Evolutionary conservation across 2,113 vertebrate species (phyloP).

Genomic region (Alexandromys fortis): DNA sequence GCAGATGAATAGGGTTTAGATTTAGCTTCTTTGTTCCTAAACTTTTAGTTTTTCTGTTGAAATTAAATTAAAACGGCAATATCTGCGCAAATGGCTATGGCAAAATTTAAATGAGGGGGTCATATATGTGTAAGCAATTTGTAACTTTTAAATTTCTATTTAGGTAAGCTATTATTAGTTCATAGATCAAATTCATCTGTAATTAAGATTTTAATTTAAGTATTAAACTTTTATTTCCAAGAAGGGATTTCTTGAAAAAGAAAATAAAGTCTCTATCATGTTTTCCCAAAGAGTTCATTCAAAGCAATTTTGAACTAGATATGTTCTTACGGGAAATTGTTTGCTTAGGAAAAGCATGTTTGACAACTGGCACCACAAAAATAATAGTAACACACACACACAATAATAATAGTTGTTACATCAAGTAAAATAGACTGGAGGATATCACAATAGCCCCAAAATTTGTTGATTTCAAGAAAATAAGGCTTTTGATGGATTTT

Average conservation of each 20-base stretch:
- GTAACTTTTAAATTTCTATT: background rate
- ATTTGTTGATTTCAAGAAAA: slow-evolving; percentile 54
- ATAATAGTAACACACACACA: slow-evolving; percentile 32
- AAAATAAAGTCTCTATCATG: background rate
- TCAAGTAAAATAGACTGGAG: slow-evolving; percentile 49
- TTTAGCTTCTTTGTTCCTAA: background rate
- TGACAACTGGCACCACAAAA: background rate
- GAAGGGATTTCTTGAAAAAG: slow-evolving; percentile 43
- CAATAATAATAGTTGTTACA: slow-evolving; percentile 52
- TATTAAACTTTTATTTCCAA: slow-evolving; percentile 42
- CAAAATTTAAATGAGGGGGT: slow-evolving; percentile 12
- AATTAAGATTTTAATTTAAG: background rate
- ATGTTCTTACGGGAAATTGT: background rate
- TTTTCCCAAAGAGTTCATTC: slow-evolving; percentile 42
- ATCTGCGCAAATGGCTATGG: background rate
- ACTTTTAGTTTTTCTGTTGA: background rate
- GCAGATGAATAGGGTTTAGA: background rate
- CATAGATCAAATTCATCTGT: background rate
- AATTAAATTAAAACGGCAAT: slow-evolving; percentile 15
- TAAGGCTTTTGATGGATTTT: slow-evolving; percentile 53
- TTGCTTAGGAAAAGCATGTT: background rate
- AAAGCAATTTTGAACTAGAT: background rate
- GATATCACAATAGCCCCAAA: slow-evolving; percentile 5
- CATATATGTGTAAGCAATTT: slow-evolving; percentile 1
- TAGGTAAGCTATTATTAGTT: background rate